Base-by-base conservation (phyloP, 2,888 invertebrate genomes). In the Dryocosmus kuriphilus region DNA sequence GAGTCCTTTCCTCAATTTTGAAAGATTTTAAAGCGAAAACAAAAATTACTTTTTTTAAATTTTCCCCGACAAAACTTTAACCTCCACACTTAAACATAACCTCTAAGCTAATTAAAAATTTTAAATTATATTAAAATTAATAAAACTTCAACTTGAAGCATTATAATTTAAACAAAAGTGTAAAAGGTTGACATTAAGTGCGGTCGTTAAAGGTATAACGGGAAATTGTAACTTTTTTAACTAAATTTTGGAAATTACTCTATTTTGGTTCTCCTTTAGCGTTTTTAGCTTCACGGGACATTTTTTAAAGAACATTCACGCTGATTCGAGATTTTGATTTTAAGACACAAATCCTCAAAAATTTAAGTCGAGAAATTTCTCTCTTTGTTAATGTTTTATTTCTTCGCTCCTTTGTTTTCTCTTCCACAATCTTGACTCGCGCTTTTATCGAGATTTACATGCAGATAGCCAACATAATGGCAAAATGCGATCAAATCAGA, bases 321-420 rank as follows among this genome's bases (percentile, higher is more conserved):
- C 24, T 11, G 24, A 24, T 57, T 57, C 14, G 24, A 22, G 1
- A 57, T 57, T 57, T 57, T 73, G 55, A 60, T 76, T 76, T 71
- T 32, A n/a, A 51, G 51, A 51, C n/a, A n/a, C 51, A 51, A 51
- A 9, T n/a, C n/a, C 51, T 9, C 51, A 51, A 51, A n/a, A 51
- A 38, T 76, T 8, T 32, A 77, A 57, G 77, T 79, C 74, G 77
- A 76, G 57, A 60, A 61, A 57, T 71, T 27, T 22, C n/a, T 41
- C 8, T 41, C 41, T 67, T 67, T 41, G 8, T 41, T 67, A 51
- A n/a, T 46, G 27, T 24, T 63, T 63, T 22, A 22, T 32, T 22
- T 63, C 11, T 3, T 35, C 19, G 30, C 27, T 61, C 30, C 19
- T 62, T 61, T 61, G 7, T 61, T n/a, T 61, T 19, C 16, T 61